Evolutionary conservation across 1,140 invertebrate species (phyloP), one percentile per base, ranked within the genome.

Genomic region (Arctopsyche grandis): DNA sequence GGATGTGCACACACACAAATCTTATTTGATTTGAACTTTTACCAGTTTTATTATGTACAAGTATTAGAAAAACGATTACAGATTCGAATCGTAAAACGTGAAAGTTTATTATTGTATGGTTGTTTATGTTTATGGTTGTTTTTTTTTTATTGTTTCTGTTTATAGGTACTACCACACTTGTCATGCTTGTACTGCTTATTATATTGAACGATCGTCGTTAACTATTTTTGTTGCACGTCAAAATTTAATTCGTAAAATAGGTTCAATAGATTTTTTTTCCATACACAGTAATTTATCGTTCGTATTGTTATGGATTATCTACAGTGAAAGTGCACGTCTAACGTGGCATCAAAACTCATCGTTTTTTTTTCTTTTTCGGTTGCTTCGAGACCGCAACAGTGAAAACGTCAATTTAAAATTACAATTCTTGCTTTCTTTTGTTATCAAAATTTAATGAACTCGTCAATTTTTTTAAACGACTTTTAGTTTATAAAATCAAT

Each of bases 311-410:
- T 38, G 29, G 29, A 16, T 66, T 66, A 22, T 66, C 63, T 22
- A 22, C 22, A 66, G 63, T 66, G 63, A 66, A 66, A 66, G 63
- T 66, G 21, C 10, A 16, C 10, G 48, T 52, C 48, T 52, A 52
- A 52, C 16, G 22, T 29, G 22, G 10, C 24, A n/a, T 29, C 14
- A n/a, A 26, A 22, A 12, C 24, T 10, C 21, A 26, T 12, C 0
- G 63, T 26, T 66, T 60, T 16, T 22, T 66, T 66, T 66, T 60
- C n/a, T n/a, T n/a, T n/a, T n/a, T n/a, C n/a, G n/a, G n/a, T n/a
- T 60, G 29, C 7, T 38, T 38, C 21, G n/a, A n/a, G 1, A 60
- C 56, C 7, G 56, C 56, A 9, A 60, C 48, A 52, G 48, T n/a
- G 48, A 60, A 60, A 60, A 19, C 56, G 56, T 60, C 56, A 60